Base-by-base conservation (phyloP, 2,113 vertebrate species). In the Gorsachius goisagi region DNA sequence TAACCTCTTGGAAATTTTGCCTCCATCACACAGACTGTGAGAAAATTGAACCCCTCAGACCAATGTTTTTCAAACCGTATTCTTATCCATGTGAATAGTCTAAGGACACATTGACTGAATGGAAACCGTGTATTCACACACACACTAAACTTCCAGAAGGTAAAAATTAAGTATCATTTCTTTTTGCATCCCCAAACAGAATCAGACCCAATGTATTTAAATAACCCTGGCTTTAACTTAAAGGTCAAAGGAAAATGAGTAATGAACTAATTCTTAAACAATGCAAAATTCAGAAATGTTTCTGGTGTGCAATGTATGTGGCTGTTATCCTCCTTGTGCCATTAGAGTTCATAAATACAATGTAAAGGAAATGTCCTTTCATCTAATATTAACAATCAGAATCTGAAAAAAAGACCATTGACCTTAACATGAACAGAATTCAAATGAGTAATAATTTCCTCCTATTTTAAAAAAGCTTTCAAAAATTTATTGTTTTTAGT, bases 281-380 rank as follows among this genome's bases (percentile, higher is more conserved):
- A 97, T 97, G 89, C 68, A 85, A 94, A 96, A 93, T 83, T 93
- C 88, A 93, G 94, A 96, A 97, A 72, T 82, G 90, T 68, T 96
- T 86, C 90, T 94, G 76, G 84, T 96, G 93, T 94, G 94, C 93
- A 97, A 96, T 95, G 90, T 97, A 96, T 96, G 95, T 93, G 91
- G 74, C 82, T 92, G 88, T 95, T 95, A 97, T 69, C 86, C 93
- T 88, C 81, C 97, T 97, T 94, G 90, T 95, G 97, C 95, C 92
- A 93, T 68, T 88, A 88, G 88, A 92, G 96, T 94, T 95, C 95
- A 94, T 96, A 97, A 97, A 92, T 97, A 98, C 97, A 98, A 98
- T 98, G 97, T 97, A 97, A 98, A 97, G 97, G 97, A 98, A 98
- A 96, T 97, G 97, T 98, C 92, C 95, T 98, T 98, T 97, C 97